Base-by-base conservation (phyloP, 1,140 invertebrate species). In the Drosophila seguyi region DNA sequence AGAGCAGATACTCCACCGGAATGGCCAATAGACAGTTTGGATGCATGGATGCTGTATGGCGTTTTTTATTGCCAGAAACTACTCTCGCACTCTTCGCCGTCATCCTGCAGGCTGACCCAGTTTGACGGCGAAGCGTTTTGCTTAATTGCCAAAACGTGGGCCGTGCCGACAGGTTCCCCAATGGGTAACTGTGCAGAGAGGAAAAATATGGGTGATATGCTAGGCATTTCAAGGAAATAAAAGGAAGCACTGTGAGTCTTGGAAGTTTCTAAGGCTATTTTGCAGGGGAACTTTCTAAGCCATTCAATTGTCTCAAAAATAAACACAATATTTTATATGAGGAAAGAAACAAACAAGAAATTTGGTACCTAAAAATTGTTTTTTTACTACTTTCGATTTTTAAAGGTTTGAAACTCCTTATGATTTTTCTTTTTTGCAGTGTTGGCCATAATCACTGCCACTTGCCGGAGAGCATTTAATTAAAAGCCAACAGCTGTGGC, bases 361-460 rank as follows among this genome's bases (percentile, higher is more conserved):
- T n/a, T n/a, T n/a, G n/a, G n/a, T n/a, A n/a, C n/a, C n/a, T n/a
- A n/a, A n/a, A n/a, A n/a, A n/a, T n/a, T n/a, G n/a, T n/a, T n/a
- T n/a, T n/a, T n/a, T n/a, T n/a, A n/a, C n/a, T n/a, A n/a, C n/a
- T n/a, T n/a, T n/a, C n/a, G n/a, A n/a, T n/a, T n/a, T 42, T 42
- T 20, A 13, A 18, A 13, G 0, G 18, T 5, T 20, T 41, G 5
- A n/a, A n/a, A n/a, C n/a, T n/a, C n/a, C n/a, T n/a, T n/a, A n/a
- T n/a, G n/a, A n/a, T n/a, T n/a, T n/a, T n/a, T n/a, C n/a, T n/a
- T n/a, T 36, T 66, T 36, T 8, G 20, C 56, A 36, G 44, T 39
- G 59, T 75, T 53, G n/a, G 41, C 47, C 60, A 61, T 78, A 79
- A 82, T 75, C 83, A 75, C 66, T 75, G 83, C 85, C 79, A 75